Evolutionary conservation across 2,797 vertebrate species (phyloP).

Genomic region (Eupleurogrammus muticus): DNA sequence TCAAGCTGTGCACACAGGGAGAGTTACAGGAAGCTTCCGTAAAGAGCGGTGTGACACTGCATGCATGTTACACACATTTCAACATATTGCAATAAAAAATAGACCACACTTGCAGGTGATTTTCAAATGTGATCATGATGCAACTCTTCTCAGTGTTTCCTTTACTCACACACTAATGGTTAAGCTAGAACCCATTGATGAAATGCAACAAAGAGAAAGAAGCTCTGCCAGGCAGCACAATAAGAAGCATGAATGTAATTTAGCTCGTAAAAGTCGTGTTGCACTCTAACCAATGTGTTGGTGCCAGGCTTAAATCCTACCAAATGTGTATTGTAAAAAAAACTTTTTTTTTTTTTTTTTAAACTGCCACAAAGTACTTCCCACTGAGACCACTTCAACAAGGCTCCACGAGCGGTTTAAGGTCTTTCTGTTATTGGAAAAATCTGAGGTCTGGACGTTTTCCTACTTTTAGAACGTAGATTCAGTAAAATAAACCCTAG

Average conservation of each 20-base stretch:
- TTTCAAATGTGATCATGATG: neutral
- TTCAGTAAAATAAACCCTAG: slow-evolving; percentile 14
- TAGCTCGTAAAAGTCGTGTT: neutral
- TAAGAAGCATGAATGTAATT: neutral
- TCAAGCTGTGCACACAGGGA: slow-evolving; percentile 1
- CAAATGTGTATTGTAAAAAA: slow-evolving; percentile 22
- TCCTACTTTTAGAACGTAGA: slow-evolving; percentile 12
- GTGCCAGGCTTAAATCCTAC: slow-evolving; percentile 24
- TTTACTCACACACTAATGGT: neutral
- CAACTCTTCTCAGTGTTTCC: neutral
- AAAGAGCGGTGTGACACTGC: neutral
- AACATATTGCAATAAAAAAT: neutral
- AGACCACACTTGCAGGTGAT: neutral
- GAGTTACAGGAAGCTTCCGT: neutral
- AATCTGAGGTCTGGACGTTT: slow-evolving; percentile 25
- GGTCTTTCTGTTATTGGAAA: slow-evolving; percentile 18
- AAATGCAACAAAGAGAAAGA: neutral
- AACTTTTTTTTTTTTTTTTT: slow-evolving; percentile 13
- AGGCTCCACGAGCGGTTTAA: slow-evolving; percentile 35
- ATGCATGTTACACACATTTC: neutral
- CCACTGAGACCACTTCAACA: neutral
- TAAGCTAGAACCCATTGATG: neutral
- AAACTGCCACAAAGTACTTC: slow-evolving; percentile 18
- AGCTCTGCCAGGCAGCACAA: neutral
- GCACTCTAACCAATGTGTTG: neutral